phyloP scores from a whole-genome alignment of 1,140 invertebrate species.

The Hestina assimilis region DNA sequence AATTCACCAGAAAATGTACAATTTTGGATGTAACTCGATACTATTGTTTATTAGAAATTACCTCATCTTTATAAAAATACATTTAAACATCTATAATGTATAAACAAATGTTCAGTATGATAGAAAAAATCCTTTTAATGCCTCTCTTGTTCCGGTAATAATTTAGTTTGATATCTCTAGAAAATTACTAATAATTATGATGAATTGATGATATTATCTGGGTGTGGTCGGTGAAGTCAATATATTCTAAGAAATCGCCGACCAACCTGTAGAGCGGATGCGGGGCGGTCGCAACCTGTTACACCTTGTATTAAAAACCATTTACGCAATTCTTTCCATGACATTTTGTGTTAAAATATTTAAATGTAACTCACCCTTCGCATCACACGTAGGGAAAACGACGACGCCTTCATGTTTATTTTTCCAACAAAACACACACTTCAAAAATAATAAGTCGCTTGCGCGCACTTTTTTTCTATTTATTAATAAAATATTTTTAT shows the following conservation, averaged over 20 bases:
- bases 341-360: neutral
- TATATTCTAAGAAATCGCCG: constrained; percentile 26
- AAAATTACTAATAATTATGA: neutral
- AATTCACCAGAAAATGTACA: too few relatives aligned
- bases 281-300: constrained; percentile 60
- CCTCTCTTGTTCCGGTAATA: too few relatives aligned
- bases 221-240: constrained; percentile 40
- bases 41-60: too few relatives aligned
- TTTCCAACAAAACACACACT: constrained; percentile 42
- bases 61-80: too few relatives aligned
- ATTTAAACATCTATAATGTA: too few relatives aligned
- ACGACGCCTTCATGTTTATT: constrained; percentile 86
- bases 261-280: constrained; percentile 54
- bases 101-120: too few relatives aligned
- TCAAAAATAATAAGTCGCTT: constrained; percentile 28
- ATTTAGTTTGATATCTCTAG: neutral
- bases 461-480: constrained; percentile 24
- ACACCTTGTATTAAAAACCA: constrained; percentile 28
- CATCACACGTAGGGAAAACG: constrained; percentile 87
- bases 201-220: constrained; percentile 14
- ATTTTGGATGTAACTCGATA: too few relatives aligned
- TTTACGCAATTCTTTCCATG: neutral
- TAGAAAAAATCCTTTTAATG: too few relatives aligned
- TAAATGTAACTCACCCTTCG: constrained; percentile 82
- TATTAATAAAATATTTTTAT: neutral